These are phyloP conservation scores for Drosophila sulfurigaster DNA, from an alignment of 1,140 invertebrate genomes.

Conservation along the genomic window DNA sequence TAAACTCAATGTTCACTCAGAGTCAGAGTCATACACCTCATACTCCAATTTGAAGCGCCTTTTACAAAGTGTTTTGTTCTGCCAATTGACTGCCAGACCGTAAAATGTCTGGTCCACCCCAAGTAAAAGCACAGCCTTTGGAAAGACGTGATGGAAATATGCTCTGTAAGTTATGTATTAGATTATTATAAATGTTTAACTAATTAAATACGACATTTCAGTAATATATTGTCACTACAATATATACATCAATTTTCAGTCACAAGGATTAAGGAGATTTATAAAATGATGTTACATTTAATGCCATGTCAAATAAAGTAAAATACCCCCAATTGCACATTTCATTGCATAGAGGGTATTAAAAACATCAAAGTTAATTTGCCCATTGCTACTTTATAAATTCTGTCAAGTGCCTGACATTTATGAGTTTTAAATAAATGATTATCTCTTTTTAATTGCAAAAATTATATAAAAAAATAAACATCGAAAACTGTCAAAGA, in stretches of 20 bases:
- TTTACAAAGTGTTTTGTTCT: conserved; percentile 4
- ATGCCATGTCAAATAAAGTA: not conserved
- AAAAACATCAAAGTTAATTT: conserved; percentile 62
- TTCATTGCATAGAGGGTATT: not conserved
- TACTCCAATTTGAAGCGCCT: not conserved
- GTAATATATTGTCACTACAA: no score
- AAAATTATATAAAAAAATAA: no score
- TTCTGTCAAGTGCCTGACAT: conserved; percentile 2
- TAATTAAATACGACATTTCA: no score
- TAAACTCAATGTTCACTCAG: conserved; percentile 36
- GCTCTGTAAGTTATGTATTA: not conserved
- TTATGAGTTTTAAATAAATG: conserved; percentile 43
- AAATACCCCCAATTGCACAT: not conserved
- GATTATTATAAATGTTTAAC: no score
- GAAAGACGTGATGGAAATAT: not conserved
- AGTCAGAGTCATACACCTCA: not conserved
- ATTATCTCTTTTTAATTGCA: conserved; percentile 41
- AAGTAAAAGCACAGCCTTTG: not conserved
- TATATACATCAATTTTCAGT: no score
- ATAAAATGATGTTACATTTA: no score
- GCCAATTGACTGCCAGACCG: conserved; percentile 56
- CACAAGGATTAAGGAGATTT: no score
- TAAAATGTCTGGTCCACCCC: conserved; percentile 21
- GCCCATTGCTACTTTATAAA: not conserved
- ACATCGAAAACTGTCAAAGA: not conserved